Evolutionary conservation across 2,888 invertebrate species (phyloP), one percentile per base, ranked within the genome.

Genomic region (Noctua janthina): DNA sequence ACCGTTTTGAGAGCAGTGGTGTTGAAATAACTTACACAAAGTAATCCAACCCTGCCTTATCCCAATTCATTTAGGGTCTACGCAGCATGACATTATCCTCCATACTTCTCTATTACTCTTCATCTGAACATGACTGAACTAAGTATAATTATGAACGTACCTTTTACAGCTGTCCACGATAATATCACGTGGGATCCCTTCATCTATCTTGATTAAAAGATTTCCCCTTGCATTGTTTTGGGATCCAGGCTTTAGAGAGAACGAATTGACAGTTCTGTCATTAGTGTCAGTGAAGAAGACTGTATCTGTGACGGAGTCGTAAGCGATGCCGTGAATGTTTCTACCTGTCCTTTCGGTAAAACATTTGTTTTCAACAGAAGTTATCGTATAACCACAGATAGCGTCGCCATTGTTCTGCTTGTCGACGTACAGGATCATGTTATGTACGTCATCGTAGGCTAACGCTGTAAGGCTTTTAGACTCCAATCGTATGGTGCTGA

Each of bases 211-310:
- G 74, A 96, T 87, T 46, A 97, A 88, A 10, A 95, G 92, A 76
- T 94, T 95, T 39, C 96, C 97, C 67, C 94, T 94, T 39, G 91
- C 89, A 81, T 95, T 92, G 73, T 94, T 93, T 0, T 2, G 29
- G 17, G 43, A 8, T 6, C 93, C 94, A 3, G 93, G 91, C 81
- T 91, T 93, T 62, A 97, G 87, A 0, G 96, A 95, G 29, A 94
- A 94, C 93, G 95, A 96, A 81, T 93, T 97, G 87, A 99, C 98
- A 81, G 51, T 35, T 23, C 17, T 72, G 0, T 46, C 46, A n/a
- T 17, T 56, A 13, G 72, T 46, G 5, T 76, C 98, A 0, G 98
- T 98, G 98, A 99, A 99, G 95, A 98, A 99, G 20, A 99, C 96
- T 78, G 97, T 97, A 39, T 97, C 97, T 68, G 97, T 97, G 0